Conservation (phyloP, 2,113 vertebrate genomes). For the Colistium nudipinnis region DNA sequence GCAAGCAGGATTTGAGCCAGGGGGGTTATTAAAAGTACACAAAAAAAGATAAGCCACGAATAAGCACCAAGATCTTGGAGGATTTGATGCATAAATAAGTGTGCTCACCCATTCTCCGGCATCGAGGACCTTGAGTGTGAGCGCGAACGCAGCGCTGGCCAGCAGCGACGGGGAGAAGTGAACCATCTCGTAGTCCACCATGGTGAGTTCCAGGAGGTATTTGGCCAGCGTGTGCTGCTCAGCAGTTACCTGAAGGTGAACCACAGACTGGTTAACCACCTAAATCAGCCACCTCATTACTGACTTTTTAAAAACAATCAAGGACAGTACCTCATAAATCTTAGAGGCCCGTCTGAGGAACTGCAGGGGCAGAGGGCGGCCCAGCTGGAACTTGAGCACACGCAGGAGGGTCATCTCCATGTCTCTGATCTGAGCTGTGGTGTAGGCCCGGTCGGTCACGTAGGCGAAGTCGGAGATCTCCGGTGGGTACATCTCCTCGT, state of each 20-base stretch:
- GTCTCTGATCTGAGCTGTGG: slow-evolving; percentile 81
- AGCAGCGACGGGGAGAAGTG: slow-evolving; percentile 85
- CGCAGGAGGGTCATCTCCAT: slow-evolving; percentile 88
- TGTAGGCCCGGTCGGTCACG: slow-evolving; percentile 83
- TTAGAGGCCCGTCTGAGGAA: slow-evolving; percentile 87
- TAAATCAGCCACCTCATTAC: too few relatives aligned
- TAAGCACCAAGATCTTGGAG: too few relatives aligned
- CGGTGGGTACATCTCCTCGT: slow-evolving; percentile 86
- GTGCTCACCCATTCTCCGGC: slow-evolving; percentile 87
- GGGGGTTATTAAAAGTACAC: too few relatives aligned
- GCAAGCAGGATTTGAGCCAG: background rate
- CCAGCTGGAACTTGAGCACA: slow-evolving; percentile 83
- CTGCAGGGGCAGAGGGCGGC: slow-evolving; percentile 82
- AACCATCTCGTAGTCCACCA: slow-evolving; percentile 89
- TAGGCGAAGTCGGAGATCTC: slow-evolving; percentile 83
- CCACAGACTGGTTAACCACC: background rate
- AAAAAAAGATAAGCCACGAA: too few relatives aligned
- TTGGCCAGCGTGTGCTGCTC: slow-evolving; percentile 86
- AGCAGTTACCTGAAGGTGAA: slow-evolving; percentile 77
- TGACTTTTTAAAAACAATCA: background rate
- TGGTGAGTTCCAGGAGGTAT: slow-evolving; percentile 88
- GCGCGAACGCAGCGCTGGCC: slow-evolving; percentile 85
- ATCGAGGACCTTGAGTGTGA: slow-evolving; percentile 84
- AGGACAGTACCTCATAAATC: slow-evolving; percentile 80
- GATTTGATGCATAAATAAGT: background rate